Percentiles rank a stretch among this genome's conserved stretches.
Conservation (phyloP, 1,140 invertebrate genomes). For the Drepana arcuata region DNA sequence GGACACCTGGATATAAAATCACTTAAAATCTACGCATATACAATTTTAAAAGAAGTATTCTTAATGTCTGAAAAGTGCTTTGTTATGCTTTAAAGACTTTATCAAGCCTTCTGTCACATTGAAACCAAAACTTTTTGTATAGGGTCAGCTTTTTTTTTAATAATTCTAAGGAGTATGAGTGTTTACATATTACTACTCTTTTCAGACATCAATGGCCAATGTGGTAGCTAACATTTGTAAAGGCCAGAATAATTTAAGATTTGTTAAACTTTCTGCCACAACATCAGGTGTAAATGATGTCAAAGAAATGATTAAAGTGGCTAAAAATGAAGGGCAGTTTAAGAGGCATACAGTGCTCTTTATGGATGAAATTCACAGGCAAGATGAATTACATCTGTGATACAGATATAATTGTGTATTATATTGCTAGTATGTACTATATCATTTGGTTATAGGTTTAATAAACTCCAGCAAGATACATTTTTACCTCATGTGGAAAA, state of each 20-base stretch:
- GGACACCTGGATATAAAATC: too few species aligned
- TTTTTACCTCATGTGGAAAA: slow-evolving; percentile 87
- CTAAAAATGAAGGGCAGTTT: slow-evolving; percentile 81
- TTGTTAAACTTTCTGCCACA: slow-evolving; percentile 84
- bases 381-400: background rate
- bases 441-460: slow-evolving; percentile 74
- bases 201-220: slow-evolving; percentile 84
- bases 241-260: slow-evolving; percentile 73
- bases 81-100: too few species aligned
- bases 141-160: too few species aligned
- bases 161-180: too few species aligned
- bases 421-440: slow-evolving; percentile 3
- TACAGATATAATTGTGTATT: background rate
- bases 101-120: too few species aligned
- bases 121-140: too few species aligned
- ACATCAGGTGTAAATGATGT: slow-evolving; percentile 84
- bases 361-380: slow-evolving; percentile 89
- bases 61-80: too few species aligned
- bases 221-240: slow-evolving; percentile 81
- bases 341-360: slow-evolving; percentile 84
- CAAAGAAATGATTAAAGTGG: slow-evolving; percentile 81
- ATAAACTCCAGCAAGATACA: slow-evolving; percentile 86
- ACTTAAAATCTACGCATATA: too few species aligned
- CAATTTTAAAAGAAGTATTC: too few species aligned
- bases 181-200: slow-evolving; percentile 22